Conservation (phyloP, 1,140 invertebrate species). For the Ceratitis capitata region DNA sequence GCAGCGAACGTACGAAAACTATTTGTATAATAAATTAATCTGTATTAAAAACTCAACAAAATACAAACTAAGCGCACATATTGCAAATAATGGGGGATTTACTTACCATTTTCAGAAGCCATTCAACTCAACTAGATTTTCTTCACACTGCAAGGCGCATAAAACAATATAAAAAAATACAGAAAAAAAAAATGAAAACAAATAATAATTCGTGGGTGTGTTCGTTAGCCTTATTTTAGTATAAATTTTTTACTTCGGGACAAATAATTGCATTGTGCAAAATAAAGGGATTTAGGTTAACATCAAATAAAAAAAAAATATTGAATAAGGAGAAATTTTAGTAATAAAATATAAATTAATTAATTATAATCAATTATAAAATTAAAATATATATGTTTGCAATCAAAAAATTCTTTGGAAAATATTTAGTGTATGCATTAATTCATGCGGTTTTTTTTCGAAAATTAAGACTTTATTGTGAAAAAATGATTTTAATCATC, state of each 20-base stretch:
- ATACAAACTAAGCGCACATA: not conserved
- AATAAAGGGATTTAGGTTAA: not conserved
- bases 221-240: not conserved
- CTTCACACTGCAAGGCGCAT: not conserved
- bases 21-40: slow-evolving; percentile 12
- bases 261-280: not conserved
- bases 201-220: not conserved
- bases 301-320: too few relatives aligned
- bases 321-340: too few relatives aligned
- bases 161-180: too few relatives aligned
- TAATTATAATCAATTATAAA: too few relatives aligned
- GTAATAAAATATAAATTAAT: too few relatives aligned
- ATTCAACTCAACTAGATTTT: not conserved
- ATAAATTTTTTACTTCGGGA: not conserved
- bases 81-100: not conserved
- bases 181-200: not conserved
- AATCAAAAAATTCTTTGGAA: too few relatives aligned
- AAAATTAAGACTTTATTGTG: too few relatives aligned
- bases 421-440: too few relatives aligned
- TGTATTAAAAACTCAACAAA: not conserved
- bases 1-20: not conserved
- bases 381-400: too few relatives aligned
- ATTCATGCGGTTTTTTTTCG: too few relatives aligned
- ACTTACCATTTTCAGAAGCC: not conserved
- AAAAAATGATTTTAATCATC: too few relatives aligned